Evolutionary conservation across 2,888 invertebrate genomes (phyloP).

Genomic region (Coenonympha glycerion): DNA sequence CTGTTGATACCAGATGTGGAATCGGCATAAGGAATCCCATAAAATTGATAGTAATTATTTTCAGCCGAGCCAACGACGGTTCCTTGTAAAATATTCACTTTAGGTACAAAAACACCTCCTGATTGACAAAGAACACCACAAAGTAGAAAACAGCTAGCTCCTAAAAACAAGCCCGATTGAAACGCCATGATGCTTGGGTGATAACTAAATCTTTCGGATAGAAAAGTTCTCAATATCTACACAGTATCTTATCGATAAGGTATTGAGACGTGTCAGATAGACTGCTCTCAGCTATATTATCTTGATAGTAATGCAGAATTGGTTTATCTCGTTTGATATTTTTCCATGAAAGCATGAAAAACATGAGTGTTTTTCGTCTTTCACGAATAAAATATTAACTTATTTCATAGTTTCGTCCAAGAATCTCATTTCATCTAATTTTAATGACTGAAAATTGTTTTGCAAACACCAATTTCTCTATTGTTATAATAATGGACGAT

Average conservation of each 20-base stretch:
- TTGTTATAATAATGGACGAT: too few species aligned
- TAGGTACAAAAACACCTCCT: constrained; percentile 23
- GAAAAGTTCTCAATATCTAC: constrained; percentile 3
- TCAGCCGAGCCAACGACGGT: constrained; percentile 42
- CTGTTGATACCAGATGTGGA: constrained; percentile 55
- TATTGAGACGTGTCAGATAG: constrained; percentile 16
- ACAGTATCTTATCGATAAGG: constrained; percentile 21
- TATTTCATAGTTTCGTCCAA: too few species aligned
- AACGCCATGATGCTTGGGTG: constrained; percentile 5
- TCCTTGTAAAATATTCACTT: constrained; percentile 49
- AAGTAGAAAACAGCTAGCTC: constrained; percentile 30
- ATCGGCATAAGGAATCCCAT: constrained; percentile 64
- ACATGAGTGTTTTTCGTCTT: too few species aligned
- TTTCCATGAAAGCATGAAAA: background rate
- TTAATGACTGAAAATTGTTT: too few species aligned
- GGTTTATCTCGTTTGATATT: background rate
- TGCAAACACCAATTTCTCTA: too few species aligned
- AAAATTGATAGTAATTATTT: constrained; percentile 49
- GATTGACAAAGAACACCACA: constrained; percentile 32
- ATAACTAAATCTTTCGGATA: constrained; percentile 5
- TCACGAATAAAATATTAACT: too few species aligned
- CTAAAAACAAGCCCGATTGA: constrained; percentile 38
- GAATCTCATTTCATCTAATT: too few species aligned
- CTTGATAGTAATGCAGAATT: background rate
- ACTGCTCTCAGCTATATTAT: constrained; percentile 7